Evolutionary conservation across 2,888 invertebrate species (phyloP).

Genomic region (Reticulitermes lucifugus): DNA sequence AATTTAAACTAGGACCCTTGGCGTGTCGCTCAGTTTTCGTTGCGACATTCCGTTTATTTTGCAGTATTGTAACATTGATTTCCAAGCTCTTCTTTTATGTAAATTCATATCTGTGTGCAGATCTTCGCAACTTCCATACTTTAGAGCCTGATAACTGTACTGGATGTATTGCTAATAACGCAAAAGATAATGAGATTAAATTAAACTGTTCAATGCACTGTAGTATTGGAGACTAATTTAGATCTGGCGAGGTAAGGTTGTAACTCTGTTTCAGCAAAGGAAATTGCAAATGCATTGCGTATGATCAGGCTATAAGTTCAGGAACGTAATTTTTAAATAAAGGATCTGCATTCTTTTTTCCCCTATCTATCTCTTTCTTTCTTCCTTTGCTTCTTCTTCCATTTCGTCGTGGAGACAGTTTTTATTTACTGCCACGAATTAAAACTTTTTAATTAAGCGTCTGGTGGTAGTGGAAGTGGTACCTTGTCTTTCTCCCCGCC

Average conservation of each 20-base stretch:
- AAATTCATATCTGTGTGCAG: too few species aligned
- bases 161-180: too few species aligned
- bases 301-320: too few species aligned
- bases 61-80: too few species aligned
- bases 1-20: too few species aligned
- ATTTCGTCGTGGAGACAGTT: constrained; percentile 45
- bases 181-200: background rate
- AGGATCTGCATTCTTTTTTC: constrained; percentile 7
- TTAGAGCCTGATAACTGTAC: too few species aligned
- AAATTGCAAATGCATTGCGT: constrained; percentile 7
- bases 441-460: constrained; percentile 53
- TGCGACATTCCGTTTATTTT: too few species aligned
- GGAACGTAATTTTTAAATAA: constrained; percentile 13
- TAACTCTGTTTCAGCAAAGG: constrained; percentile 23
- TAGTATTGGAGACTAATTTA: background rate
- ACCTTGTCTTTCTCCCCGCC: background rate
- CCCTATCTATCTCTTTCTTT: background rate
- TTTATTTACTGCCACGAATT: constrained; percentile 52
- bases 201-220: background rate
- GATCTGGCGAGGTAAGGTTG: background rate
- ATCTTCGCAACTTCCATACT: too few species aligned
- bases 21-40: too few species aligned
- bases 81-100: too few species aligned
- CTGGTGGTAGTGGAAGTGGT: constrained; percentile 23
- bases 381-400: background rate